phyloP scores from a whole-genome alignment of 2,888 invertebrate genomes.

The Tenthredo livida region DNA sequence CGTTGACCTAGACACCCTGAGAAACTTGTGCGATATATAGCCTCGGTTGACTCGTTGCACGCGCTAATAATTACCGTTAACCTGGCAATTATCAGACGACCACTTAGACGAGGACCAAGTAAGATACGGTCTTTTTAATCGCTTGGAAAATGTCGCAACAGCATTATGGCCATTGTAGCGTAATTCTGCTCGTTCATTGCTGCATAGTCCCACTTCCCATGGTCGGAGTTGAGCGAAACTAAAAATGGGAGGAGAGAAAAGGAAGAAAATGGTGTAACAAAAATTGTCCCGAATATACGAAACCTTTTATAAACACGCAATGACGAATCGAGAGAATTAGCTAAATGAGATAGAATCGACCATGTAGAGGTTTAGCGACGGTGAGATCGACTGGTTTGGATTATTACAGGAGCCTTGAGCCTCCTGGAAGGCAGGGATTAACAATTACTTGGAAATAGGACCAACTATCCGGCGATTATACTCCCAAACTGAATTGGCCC shows the following conservation, averaged over 20 bases:
- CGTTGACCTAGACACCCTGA: constrained; percentile 49
- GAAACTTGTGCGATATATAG: constrained; percentile 56
- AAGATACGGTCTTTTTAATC: constrained; percentile 67
- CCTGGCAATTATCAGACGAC: constrained; percentile 69
- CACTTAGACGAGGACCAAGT: constrained; percentile 50
- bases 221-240: background rate
- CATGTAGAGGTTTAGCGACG: background rate
- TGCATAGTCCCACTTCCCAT: constrained; percentile 25
- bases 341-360: constrained; percentile 24
- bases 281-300: background rate
- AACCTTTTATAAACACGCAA: background rate
- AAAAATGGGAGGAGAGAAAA: background rate
- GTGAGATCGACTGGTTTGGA: constrained; percentile 3
- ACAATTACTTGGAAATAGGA: constrained; percentile 48
- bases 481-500: constrained; percentile 40
- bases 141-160: constrained; percentile 68
- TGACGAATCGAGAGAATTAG: background rate
- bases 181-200: constrained; percentile 26
- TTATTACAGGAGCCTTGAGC: constrained; percentile 35
- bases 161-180: constrained; percentile 55
- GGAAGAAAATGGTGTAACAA: background rate
- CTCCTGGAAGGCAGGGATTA: constrained; percentile 44
- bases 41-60: constrained; percentile 61
- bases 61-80: constrained; percentile 71
- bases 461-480: constrained; percentile 38